phyloP scores from a whole-genome alignment of 2,888 invertebrate genomes.

The Lithodes maja region DNA sequence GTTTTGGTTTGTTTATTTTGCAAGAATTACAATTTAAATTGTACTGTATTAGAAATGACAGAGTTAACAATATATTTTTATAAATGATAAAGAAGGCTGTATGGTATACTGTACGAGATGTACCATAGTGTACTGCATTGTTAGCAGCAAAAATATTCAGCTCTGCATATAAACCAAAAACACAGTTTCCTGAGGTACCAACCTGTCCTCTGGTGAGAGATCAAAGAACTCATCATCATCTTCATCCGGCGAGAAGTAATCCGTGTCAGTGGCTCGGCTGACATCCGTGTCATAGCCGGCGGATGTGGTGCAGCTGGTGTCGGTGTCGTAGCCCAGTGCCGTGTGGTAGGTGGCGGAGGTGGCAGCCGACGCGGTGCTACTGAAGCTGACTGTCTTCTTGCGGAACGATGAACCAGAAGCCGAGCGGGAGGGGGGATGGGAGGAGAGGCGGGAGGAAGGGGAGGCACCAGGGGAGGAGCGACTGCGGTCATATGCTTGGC shows the following conservation, averaged over 20 bases:
- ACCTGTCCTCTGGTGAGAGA: conserved; percentile 56
- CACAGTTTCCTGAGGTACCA: not conserved
- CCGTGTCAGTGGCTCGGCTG: conserved; percentile 58
- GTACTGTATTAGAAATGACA: too few species aligned
- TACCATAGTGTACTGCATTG: not conserved
- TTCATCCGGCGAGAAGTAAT: conserved; percentile 67
- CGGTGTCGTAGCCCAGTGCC: conserved; percentile 38
- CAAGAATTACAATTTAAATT: too few species aligned
- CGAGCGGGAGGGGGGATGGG: not conserved
- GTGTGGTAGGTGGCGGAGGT: conserved; percentile 49
- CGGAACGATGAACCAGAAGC: conserved; percentile 19
- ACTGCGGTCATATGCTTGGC: not conserved
- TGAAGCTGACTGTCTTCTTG: conserved; percentile 64
- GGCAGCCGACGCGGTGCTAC: conserved; percentile 57
- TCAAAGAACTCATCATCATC: conserved; percentile 70
- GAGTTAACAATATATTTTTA: too few species aligned
- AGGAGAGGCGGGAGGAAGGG: not conserved
- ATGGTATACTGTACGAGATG: not conserved
- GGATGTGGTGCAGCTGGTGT: conserved; percentile 42
- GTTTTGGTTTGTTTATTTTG: too few species aligned
- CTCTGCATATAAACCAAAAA: not conserved
- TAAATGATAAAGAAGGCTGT: not conserved
- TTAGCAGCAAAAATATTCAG: too few species aligned
- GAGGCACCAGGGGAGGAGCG: not conserved
- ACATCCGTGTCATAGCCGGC: conserved; percentile 47